A percentile compares a stretch with the other conserved stretches of the same genome.
Evolutionary conservation across 2,113 vertebrate genomes (phyloP).

Genomic region (Chrysemys picta): DNA sequence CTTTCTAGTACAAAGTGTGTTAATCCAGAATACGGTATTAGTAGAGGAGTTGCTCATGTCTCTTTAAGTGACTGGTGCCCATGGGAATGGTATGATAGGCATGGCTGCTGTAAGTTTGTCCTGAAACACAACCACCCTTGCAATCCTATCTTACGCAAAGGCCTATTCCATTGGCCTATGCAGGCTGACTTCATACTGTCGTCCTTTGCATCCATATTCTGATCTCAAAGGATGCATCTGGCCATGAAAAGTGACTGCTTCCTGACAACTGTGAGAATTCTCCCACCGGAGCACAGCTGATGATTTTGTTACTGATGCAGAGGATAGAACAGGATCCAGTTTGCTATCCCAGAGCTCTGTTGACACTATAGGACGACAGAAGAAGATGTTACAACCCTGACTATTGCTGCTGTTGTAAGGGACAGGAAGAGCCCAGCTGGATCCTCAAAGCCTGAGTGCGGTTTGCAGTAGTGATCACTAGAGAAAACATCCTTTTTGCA

Average conservation of each 20-base stretch:
- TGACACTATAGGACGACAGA: not conserved
- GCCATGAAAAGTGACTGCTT: conserved; percentile 46
- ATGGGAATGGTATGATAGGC: conserved; percentile 49
- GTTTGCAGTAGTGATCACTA: not conserved
- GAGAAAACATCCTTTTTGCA: not conserved
- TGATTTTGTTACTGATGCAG: not conserved
- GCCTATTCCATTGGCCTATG: conserved; percentile 36
- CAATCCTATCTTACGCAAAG: conserved; percentile 74
- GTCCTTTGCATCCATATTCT: not conserved
- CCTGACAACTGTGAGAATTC: conserved; percentile 11
- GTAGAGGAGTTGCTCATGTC: not conserved
- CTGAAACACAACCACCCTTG: conserved; percentile 82
- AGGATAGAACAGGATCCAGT: not conserved
- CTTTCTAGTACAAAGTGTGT: fast-evolving
- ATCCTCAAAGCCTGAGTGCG: not conserved
- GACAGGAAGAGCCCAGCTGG: not conserved
- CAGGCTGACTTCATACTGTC: conserved; percentile 36
- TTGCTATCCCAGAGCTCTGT: not conserved
- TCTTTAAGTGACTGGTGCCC: conserved; percentile 71
- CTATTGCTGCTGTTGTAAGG: not conserved
- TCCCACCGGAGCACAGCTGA: not conserved
- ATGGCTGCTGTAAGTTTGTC: conserved; percentile 64
- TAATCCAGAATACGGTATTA: not conserved
- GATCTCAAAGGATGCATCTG: not conserved
- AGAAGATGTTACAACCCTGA: not conserved